A percentile compares a stretch with the other conserved stretches of the same genome.
Evolutionary conservation across 2,888 invertebrate genomes (phyloP).

Genomic region (Achlya flavicornis): DNA sequence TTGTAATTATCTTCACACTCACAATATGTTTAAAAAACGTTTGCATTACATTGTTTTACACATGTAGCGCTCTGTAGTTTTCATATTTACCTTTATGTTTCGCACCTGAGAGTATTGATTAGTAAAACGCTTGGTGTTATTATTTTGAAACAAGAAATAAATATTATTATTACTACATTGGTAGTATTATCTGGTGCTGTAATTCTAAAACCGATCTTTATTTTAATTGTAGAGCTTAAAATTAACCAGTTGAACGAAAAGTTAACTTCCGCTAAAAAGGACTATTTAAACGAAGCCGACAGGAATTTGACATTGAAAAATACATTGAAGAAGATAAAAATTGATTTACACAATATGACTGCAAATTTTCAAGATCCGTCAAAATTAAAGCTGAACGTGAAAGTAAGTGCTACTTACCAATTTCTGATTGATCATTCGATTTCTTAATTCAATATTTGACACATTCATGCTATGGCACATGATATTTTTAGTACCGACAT

Average conservation of each 20-base stretch:
- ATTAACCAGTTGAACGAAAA: conserved; percentile 91
- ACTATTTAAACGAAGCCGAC: conserved; percentile 86
- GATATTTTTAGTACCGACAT: not conserved
- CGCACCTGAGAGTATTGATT: not conserved
- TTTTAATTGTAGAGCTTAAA: conserved; percentile 85
- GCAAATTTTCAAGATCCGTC: conserved; percentile 90
- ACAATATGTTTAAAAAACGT: conserved; percentile 32
- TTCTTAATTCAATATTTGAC: too few species aligned
- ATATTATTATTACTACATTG: not conserved
- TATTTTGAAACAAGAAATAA: not conserved
- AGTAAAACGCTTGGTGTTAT: not conserved
- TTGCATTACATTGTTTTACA: conserved; percentile 26
- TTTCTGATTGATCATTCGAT: not conserved
- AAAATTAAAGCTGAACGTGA: conserved; percentile 83
- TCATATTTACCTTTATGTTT: conserved; percentile 13
- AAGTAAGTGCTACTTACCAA: conserved; percentile 61
- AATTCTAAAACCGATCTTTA: too few species aligned
- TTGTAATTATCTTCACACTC: conserved; percentile 25
- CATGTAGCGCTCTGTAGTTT: conserved; percentile 17
- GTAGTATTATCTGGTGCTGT: not conserved
- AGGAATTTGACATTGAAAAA: conserved; percentile 85
- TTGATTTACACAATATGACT: conserved; percentile 91
- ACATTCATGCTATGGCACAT: not conserved
- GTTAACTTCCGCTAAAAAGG: conserved; percentile 87
- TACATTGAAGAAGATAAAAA: conserved; percentile 89